These are phyloP conservation scores for Myxocyprinus asiaticus DNA, from an alignment of 2,113 vertebrate species.

Conservation along the genomic window DNA sequence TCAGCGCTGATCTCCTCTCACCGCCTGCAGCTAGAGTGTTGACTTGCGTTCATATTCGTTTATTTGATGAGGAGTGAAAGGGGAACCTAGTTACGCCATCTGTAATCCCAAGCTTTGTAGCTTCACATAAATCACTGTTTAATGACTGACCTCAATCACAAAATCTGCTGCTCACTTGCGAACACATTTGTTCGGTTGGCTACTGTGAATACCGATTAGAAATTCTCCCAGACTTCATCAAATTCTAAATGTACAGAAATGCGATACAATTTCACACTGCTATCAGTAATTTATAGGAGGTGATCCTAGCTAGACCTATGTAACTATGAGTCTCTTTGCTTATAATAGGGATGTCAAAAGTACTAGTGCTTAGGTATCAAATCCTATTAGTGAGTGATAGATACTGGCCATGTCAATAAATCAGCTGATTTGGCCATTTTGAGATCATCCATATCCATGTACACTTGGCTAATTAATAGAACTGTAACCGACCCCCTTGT, in stretches of 20 bases:
- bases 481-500: too few species aligned
- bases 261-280: too few species aligned
- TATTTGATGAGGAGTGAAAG: slow-evolving; percentile 56
- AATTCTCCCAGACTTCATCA: neutral
- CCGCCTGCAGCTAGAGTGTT: slow-evolving; percentile 39
- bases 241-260: neutral
- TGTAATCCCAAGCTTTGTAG: slow-evolving; percentile 46
- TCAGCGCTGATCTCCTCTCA: slow-evolving; percentile 39
- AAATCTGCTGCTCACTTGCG: slow-evolving; percentile 22
- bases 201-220: slow-evolving; percentile 8
- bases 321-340: too few species aligned
- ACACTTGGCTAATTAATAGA: too few species aligned
- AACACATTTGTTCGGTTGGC: neutral
- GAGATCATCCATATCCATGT: too few species aligned
- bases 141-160: slow-evolving; percentile 52
- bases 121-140: slow-evolving; percentile 31
- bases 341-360: too few species aligned
- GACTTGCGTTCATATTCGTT: slow-evolving; percentile 50
- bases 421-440: too few species aligned
- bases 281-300: too few species aligned
- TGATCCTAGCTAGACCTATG: too few species aligned
- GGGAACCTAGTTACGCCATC: slow-evolving; percentile 55
- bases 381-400: too few species aligned
- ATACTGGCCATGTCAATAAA: too few species aligned
- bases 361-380: too few species aligned